phyloP scores from a whole-genome alignment of 2,113 vertebrate species.

The Mionectes macconnelli region DNA sequence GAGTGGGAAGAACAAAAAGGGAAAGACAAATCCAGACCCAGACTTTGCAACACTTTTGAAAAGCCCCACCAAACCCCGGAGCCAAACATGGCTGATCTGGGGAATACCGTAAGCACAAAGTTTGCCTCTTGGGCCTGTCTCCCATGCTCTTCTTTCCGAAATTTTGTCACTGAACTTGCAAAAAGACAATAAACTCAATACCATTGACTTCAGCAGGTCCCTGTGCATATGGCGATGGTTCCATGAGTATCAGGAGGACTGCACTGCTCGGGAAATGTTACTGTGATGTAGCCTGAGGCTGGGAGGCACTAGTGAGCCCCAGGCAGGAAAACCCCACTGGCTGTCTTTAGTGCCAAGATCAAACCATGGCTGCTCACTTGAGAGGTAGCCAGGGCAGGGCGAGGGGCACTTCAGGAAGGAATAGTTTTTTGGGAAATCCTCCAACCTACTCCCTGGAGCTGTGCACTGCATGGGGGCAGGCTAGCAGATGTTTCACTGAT shows the following conservation, averaged over 20 bases:
- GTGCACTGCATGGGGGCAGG: neutral
- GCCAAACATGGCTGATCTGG: neutral
- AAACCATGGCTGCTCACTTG: neutral
- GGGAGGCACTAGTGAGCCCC: neutral
- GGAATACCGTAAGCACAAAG: neutral
- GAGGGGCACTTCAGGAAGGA: neutral
- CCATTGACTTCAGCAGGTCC: neutral
- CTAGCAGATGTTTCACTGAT: neutral
- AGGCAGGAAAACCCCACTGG: rapidly evolving
- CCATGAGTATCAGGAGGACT: neutral
- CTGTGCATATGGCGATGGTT: neutral
- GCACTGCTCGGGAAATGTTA: neutral
- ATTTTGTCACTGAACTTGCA: neutral
- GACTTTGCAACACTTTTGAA: slow-evolving; percentile 7
- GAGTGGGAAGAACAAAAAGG: neutral
- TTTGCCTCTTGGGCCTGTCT: neutral
- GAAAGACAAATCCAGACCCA: neutral
- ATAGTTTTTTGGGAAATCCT: neutral
- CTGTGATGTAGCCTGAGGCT: neutral
- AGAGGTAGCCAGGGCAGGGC: neutral
- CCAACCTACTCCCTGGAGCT: neutral
- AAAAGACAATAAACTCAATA: neutral
- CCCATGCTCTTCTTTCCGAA: neutral
- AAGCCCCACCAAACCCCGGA: neutral
- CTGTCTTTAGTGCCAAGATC: neutral